These are phyloP conservation scores for Rhizomys pruinosus DNA, from an alignment of 2,113 vertebrate genomes.

Conservation along the genomic window DNA sequence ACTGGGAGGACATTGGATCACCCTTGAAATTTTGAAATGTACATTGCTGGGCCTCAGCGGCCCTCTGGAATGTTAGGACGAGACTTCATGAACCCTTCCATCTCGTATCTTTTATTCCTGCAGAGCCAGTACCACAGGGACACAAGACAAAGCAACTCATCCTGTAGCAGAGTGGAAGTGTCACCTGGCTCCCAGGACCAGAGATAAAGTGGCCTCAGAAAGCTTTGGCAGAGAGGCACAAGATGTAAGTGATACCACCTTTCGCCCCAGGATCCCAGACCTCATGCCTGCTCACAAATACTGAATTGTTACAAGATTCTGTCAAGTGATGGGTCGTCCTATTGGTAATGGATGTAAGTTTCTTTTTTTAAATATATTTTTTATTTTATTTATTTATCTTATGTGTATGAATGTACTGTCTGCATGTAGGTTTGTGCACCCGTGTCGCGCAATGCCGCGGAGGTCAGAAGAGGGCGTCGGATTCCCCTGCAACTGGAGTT, in stretches of 20 bases:
- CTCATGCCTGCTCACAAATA: not conserved
- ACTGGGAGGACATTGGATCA: not conserved
- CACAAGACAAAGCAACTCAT: accelerated
- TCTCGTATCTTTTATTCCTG: not conserved
- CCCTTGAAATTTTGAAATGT: no score
- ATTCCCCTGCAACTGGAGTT: no score
- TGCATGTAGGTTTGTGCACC: no score
- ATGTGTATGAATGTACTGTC: no score
- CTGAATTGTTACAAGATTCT: not conserved
- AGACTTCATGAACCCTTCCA: no score
- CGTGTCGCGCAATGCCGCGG: no score
- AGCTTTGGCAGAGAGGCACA: not conserved
- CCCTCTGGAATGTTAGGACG: not conserved
- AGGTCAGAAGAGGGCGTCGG: no score
- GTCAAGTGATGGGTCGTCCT: not conserved
- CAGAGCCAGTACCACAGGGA: no score
- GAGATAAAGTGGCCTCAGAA: no score
- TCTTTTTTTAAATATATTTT: no score
- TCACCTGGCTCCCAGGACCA: not conserved
- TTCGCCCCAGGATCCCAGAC: not conserved
- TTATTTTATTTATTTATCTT: no score
- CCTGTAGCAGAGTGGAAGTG: not conserved
- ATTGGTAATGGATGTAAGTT: not conserved
- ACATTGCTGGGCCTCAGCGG: not conserved
- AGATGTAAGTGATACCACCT: accelerated